Evolutionary conservation across 2,113 vertebrate species (phyloP).

Genomic region (Upupa epops): DNA sequence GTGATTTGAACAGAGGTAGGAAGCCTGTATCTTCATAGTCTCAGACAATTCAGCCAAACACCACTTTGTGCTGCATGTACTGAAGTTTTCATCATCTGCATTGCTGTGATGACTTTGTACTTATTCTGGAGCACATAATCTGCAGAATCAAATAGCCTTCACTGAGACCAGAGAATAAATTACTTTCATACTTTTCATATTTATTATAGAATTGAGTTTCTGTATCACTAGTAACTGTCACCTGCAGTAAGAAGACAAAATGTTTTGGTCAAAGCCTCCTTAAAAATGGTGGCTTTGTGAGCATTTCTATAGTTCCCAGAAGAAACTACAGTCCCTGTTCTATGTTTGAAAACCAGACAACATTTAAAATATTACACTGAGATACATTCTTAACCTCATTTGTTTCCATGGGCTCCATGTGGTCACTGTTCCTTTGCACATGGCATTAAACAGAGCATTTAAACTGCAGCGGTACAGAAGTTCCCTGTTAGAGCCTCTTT

Average conservation of each 20-base stretch:
- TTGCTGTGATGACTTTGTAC: neutral
- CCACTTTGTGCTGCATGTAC: neutral
- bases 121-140: neutral
- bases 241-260: neutral
- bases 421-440: neutral
- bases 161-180: neutral
- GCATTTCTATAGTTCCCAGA: neutral
- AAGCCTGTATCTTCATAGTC: too few relatives aligned
- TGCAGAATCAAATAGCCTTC: neutral
- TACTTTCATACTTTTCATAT: neutral
- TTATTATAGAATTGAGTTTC: neutral
- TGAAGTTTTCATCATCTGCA: neutral
- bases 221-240: neutral
- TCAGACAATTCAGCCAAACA: neutral
- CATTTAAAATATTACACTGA: neutral
- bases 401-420: neutral
- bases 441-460: neutral
- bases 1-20: neutral
- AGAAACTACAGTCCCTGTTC: neutral
- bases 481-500: neutral
- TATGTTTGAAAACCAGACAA: neutral
- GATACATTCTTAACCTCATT: neutral
- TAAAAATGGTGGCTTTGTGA: neutral
- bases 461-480: slow-evolving; percentile 3
- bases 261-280: neutral